Percentiles rank a stretch among this genome's conserved stretches.
phyloP scores from a whole-genome alignment of 2,888 invertebrate genomes.

The Trachelus stipa region DNA sequence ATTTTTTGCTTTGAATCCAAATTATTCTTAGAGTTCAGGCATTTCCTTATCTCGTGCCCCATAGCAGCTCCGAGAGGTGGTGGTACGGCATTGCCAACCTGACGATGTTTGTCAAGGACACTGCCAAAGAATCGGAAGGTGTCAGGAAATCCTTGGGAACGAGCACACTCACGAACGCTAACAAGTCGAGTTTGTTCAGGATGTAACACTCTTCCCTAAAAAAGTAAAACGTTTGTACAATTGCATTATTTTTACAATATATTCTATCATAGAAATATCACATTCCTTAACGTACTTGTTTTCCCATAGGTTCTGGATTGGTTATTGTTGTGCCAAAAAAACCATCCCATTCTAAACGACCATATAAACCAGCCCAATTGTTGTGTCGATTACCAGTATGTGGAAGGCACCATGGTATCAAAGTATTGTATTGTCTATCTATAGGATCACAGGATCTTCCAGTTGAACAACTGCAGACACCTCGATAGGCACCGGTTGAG shows the following conservation, averaged over 20 bases:
- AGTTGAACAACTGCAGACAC: constrained; percentile 82
- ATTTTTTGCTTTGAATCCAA: background rate
- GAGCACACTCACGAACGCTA: constrained; percentile 88
- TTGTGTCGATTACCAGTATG: constrained; percentile 89
- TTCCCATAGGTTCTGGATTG: constrained; percentile 92
- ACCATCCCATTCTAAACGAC: constrained; percentile 84
- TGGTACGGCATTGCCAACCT: constrained; percentile 91
- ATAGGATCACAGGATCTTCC: constrained; percentile 75
- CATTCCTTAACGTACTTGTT: constrained; percentile 72
- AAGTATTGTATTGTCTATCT: constrained; percentile 83
- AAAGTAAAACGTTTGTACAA: constrained; percentile 20
- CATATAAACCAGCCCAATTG: constrained; percentile 89
- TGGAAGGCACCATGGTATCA: constrained; percentile 90
- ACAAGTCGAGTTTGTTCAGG: constrained; percentile 84
- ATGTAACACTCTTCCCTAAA: constrained; percentile 81
- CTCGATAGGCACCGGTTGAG: constrained; percentile 69
- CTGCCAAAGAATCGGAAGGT: constrained; percentile 80
- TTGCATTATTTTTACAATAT: background rate
- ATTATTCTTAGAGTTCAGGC: constrained; percentile 24
- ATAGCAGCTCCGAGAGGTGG: constrained; percentile 83
- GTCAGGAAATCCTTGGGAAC: constrained; percentile 88
- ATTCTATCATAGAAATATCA: background rate
- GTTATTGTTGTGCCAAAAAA: constrained; percentile 87
- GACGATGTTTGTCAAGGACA: constrained; percentile 82
- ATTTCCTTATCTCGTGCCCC: constrained; percentile 78